Conservation (phyloP, 2,113 vertebrate species). For the Naja naja region DNA sequence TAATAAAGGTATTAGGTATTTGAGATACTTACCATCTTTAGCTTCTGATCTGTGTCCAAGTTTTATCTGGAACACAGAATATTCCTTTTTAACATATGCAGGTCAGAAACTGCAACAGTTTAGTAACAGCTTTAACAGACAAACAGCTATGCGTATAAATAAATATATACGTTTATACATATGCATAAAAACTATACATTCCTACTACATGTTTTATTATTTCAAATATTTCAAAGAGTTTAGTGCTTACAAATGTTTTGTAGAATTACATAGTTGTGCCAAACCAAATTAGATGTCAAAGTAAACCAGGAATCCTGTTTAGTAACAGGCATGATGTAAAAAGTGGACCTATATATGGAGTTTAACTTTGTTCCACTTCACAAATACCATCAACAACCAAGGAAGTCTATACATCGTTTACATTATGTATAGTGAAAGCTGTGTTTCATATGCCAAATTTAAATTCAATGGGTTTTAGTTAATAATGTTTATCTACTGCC, state of each 20-base stretch:
- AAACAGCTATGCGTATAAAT: neutral
- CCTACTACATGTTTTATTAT: neutral
- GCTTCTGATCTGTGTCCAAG: constrained; percentile 96
- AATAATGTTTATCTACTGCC: neutral
- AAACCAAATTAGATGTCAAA: neutral
- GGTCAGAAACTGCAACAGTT: neutral
- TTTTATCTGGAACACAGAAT: constrained; percentile 82
- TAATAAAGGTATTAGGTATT: constrained; percentile 1
- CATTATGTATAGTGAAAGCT: neutral
- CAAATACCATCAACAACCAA: neutral
- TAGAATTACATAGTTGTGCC: neutral
- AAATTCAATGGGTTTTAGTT: neutral
- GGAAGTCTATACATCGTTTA: neutral
- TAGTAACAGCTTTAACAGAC: neutral
- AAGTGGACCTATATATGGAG: neutral
- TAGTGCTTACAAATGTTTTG: neutral
- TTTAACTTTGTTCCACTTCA: neutral
- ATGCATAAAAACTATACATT: neutral
- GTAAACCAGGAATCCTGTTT: neutral
- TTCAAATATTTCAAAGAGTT: neutral
- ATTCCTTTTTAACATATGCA: neutral
- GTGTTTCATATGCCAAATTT: neutral
- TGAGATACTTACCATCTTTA: constrained; percentile 87
- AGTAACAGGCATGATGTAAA: neutral
- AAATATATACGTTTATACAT: neutral